Base-by-base conservation (phyloP, 2,797 vertebrate species). In the Sebastiscus tertius region DNA sequence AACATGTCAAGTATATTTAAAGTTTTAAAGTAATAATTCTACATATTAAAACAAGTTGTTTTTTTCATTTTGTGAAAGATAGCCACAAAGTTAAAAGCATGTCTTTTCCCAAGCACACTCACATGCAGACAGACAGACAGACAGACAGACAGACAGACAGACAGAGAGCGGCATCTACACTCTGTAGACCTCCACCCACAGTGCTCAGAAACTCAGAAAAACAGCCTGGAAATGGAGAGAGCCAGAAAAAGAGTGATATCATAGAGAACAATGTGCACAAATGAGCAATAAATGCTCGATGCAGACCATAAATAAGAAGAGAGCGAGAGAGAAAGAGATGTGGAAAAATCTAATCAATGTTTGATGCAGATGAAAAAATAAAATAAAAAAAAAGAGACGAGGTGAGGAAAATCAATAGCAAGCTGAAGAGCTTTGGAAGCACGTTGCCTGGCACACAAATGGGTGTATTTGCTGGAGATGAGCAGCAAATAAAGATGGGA, bases 31-130 rank as follows among this genome's bases (percentile, higher is more conserved):
- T 31, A 10, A 16, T 42, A 31, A 58, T 54, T 71, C 18, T n/a
- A 55, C 16, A 58, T 12, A 27, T 6, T 11, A 14, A 56, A 77
- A 74, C 69, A 49, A 49, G 18, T 0, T 16, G 16, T 0, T 18
- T 4, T 75, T 62, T 20, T 12, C 13, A 20, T 67, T 79, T 75
- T 31, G 24, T 65, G 59, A 81, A 85, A 83, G 78, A 89, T 54
- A 84, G 90, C 91, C 92, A 93, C 90, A 92, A 91, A 92, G 88
- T 92, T 90, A 77, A 92, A 92, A 90, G 88, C 93, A 92, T 90
- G 91, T 93, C 88, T 93, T 91, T 84, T 90, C 78, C 85, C 77
- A 87, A 85, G 77, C 89, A 87, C 77, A 82, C 87, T 16, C 12
- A 58, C 24, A 14, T 8, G 8, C 26, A 73, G 65, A 78, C 83